Conservation (phyloP, 2,888 invertebrate genomes). For the Caenorhabditis sp. region DNA sequence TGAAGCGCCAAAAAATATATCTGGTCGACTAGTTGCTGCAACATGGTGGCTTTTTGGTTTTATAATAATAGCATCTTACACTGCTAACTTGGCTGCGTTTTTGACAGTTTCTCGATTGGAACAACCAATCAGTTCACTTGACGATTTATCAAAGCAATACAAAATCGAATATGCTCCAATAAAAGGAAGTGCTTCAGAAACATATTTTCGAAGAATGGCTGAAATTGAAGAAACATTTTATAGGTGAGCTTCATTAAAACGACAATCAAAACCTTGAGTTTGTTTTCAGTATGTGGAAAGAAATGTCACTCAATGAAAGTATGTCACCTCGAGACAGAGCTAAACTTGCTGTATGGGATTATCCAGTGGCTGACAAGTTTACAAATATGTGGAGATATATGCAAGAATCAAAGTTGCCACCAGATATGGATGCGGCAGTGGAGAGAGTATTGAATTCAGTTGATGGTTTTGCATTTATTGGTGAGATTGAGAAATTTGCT, state of each 20-base stretch:
- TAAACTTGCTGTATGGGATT: conserved; percentile 96
- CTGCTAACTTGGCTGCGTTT: conserved; percentile 96
- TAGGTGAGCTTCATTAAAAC: conserved; percentile 78
- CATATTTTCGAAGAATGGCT: conserved; percentile 94
- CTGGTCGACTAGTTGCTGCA: conserved; percentile 91
- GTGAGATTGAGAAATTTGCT: conserved; percentile 69
- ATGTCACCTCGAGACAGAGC: conserved; percentile 87
- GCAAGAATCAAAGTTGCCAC: conserved; percentile 81
- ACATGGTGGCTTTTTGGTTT: conserved; percentile 97
- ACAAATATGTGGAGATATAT: conserved; percentile 91
- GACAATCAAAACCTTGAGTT: background rate
- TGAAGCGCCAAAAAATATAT: conserved; percentile 93
- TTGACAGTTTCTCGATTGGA: conserved; percentile 78
- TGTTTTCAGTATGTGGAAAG: conserved; percentile 87
- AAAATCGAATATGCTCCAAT: conserved; percentile 94
- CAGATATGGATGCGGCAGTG: conserved; percentile 82
- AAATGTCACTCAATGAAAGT: conserved; percentile 93
- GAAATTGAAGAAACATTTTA: conserved; percentile 92
- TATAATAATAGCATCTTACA: conserved; percentile 97
- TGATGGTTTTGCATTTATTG: conserved; percentile 89
- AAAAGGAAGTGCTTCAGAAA: conserved; percentile 86
- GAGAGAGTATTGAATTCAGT: conserved; percentile 76
- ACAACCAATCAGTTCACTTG: conserved; percentile 75
- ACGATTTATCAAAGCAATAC: conserved; percentile 92
- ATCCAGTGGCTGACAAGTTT: conserved; percentile 96